Evolutionary conservation across 2,113 vertebrate species (phyloP).

Genomic region (Colaptes auratus): DNA sequence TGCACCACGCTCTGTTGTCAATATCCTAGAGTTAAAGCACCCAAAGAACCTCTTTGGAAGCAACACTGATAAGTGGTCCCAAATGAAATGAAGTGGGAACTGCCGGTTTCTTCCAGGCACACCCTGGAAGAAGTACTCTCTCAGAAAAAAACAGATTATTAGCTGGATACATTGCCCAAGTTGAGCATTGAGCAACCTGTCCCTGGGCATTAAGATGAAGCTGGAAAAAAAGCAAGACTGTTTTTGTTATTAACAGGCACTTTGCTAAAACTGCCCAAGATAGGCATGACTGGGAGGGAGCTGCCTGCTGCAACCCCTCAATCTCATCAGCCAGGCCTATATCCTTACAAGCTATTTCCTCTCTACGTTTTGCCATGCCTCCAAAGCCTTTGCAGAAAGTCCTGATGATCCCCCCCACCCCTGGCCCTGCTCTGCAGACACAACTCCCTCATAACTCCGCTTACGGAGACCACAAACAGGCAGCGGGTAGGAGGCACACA

Average conservation of each 20-base stretch:
- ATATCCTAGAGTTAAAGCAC: background rate
- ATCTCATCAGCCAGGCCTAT: background rate
- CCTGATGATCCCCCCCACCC: background rate
- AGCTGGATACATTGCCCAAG: accelerated
- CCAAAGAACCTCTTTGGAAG: background rate
- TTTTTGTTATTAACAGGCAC: constrained; percentile 36
- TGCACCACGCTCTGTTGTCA: background rate
- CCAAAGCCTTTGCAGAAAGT: constrained; percentile 36
- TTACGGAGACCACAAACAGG: constrained; percentile 56
- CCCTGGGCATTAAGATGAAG: background rate
- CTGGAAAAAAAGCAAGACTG: constrained; percentile 4
- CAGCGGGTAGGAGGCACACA: constrained; percentile 50
- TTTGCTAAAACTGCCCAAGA: constrained; percentile 19
- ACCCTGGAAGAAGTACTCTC: background rate
- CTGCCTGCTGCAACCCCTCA: background rate
- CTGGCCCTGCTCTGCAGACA: constrained; percentile 16
- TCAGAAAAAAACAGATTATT: background rate
- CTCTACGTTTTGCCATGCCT: background rate
- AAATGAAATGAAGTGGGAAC: background rate
- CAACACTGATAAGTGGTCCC: background rate
- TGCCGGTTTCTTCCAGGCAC: background rate
- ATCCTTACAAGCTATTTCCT: constrained; percentile 57
- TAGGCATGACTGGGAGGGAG: too few species aligned
- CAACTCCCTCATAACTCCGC: constrained; percentile 45
- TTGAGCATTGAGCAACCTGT: background rate